Percentiles rank a stretch among this genome's conserved stretches.
Evolutionary conservation across 2,888 invertebrate genomes (phyloP).

Genomic region (Gymnoscelis rufifasciata): DNA sequence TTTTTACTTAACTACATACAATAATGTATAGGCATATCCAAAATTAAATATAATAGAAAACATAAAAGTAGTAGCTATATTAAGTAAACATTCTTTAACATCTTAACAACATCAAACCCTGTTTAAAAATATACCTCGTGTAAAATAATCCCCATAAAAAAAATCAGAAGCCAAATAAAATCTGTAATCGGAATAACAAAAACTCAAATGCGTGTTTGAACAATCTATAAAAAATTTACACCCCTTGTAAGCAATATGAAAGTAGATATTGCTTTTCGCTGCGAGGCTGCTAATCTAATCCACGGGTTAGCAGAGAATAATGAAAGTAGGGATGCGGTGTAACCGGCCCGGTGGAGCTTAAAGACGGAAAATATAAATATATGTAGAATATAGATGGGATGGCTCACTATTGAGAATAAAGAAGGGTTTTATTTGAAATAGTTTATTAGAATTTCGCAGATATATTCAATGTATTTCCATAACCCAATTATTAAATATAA

Average conservation of each 20-base stretch:
- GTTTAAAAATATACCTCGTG: neutral
- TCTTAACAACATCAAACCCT: neutral
- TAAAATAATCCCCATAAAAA: conserved; percentile 3
- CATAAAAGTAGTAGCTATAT: no score
- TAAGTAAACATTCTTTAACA: no score
- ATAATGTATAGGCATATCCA: no score
- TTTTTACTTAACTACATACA: no score
- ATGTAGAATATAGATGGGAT: no score
- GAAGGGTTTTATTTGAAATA: no score
- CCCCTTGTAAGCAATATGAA: conserved; percentile 29
- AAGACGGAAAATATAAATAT: no score
- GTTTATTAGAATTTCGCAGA: no score
- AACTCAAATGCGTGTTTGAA: conserved; percentile 23
- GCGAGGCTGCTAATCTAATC: conserved; percentile 54
- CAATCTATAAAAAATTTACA: conserved; percentile 31
- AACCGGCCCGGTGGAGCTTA: neutral
- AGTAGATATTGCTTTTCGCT: conserved; percentile 31
- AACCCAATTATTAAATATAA: no score
- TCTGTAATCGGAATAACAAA: conserved; percentile 18
- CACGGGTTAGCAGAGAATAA: conserved; percentile 52
- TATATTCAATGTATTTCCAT: no score
- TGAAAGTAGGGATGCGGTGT: conserved; percentile 36
- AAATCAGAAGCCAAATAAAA: conserved; percentile 10
- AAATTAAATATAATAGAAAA: no score
- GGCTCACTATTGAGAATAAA: no score